Conservation (phyloP, 2,797 vertebrate species). For the Xerus rutilus region DNA sequence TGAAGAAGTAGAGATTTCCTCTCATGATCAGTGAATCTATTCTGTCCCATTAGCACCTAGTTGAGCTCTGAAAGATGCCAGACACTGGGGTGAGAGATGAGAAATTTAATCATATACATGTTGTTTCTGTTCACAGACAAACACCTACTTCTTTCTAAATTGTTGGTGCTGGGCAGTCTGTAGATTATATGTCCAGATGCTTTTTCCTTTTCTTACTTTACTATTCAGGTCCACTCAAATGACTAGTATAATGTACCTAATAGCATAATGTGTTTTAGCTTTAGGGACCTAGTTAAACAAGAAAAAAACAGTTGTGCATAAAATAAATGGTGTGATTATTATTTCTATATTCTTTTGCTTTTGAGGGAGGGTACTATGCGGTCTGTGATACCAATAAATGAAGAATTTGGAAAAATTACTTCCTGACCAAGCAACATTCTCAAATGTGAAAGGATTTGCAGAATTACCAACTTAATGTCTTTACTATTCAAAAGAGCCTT, state of each 20-base stretch:
- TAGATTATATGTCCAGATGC: background rate
- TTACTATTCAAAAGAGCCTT: background rate
- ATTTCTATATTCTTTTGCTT: slow-evolving; percentile 50
- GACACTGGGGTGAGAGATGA: slow-evolving; percentile 44
- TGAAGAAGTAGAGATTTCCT: slow-evolving; percentile 9
- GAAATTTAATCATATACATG: background rate
- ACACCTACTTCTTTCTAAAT: background rate
- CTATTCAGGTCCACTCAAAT: background rate
- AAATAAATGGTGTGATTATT: background rate
- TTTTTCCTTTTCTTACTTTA: background rate
- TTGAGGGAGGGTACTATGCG: background rate
- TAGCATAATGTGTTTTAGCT: background rate
- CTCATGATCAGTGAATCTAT: background rate
- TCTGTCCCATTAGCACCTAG: background rate
- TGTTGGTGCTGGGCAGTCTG: background rate
- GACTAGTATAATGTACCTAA: background rate
- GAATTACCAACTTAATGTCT: slow-evolving; percentile 33
- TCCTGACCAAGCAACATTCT: slow-evolving; percentile 48
- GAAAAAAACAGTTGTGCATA: background rate
- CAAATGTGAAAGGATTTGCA: slow-evolving; percentile 29
- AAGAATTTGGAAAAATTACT: slow-evolving; percentile 10
- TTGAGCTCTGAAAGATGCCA: background rate
- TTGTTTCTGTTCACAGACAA: background rate
- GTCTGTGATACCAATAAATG: background rate
- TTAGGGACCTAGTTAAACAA: background rate